Conservation (phyloP, 2,113 vertebrate genomes). For the Conger conger region DNA sequence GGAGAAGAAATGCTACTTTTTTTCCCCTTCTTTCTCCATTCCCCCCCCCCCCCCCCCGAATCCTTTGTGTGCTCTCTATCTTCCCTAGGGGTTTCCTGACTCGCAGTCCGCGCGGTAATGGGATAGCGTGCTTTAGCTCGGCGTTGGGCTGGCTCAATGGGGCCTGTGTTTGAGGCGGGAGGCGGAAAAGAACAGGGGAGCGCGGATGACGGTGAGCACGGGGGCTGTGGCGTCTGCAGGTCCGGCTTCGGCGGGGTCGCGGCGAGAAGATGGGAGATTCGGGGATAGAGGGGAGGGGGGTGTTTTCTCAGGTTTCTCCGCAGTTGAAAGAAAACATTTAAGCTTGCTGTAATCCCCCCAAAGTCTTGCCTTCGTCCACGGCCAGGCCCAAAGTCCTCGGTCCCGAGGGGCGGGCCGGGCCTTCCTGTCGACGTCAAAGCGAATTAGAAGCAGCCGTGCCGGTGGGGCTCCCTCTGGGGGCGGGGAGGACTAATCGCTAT, state of each 20-base stretch:
- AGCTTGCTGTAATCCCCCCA: constrained; percentile 62
- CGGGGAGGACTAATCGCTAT: constrained; percentile 70
- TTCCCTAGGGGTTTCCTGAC: background rate
- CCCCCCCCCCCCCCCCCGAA: background rate
- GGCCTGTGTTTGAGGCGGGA: constrained; percentile 52
- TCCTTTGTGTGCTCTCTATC: background rate
- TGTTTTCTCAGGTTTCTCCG: constrained; percentile 65
- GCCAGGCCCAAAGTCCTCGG: constrained; percentile 51
- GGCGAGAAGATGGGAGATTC: constrained; percentile 46
- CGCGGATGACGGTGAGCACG: background rate
- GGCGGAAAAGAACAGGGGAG: constrained; percentile 22
- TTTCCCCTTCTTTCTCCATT: background rate
- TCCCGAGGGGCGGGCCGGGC: constrained; percentile 57
- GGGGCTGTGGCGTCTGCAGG: constrained; percentile 30
- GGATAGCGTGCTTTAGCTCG: constrained; percentile 12
- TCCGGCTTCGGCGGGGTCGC: background rate
- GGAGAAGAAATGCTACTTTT: background rate
- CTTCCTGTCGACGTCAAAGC: constrained; percentile 76
- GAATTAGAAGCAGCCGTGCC: constrained; percentile 56
- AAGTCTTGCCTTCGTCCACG: background rate
- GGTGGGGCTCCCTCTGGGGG: constrained; percentile 67
- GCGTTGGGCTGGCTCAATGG: constrained; percentile 45
- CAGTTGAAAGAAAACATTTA: constrained; percentile 76
- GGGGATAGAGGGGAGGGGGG: constrained; percentile 47
- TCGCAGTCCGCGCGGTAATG: constrained; percentile 8